These are phyloP conservation scores for Pelmatolapia mariae DNA, from an alignment of 2,113 vertebrate genomes.

Conservation along the genomic window DNA sequence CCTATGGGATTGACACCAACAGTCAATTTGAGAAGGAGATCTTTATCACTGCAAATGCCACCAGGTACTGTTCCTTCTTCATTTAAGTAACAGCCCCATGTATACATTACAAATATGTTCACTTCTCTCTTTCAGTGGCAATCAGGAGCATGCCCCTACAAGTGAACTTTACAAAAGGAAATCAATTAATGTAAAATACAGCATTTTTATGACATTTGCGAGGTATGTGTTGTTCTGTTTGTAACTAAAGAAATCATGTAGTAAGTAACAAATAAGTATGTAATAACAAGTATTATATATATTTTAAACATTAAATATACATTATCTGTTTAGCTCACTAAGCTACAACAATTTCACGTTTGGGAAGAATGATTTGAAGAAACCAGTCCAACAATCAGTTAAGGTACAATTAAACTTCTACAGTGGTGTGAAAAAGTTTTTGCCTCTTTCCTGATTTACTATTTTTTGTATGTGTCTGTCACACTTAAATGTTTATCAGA, in stretches of 20 bases:
- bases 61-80: neutral
- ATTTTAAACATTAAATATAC: neutral
- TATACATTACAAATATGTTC: neutral
- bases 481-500: neutral
- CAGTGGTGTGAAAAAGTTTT: neutral
- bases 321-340: neutral
- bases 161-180: slow-evolving; percentile 28
- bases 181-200: slow-evolving; percentile 65
- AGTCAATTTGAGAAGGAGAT: neutral
- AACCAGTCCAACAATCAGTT: slow-evolving; percentile 60
- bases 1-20: neutral
- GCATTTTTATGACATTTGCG: slow-evolving; percentile 58
- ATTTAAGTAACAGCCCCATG: neutral
- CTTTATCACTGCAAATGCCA: neutral
- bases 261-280: neutral
- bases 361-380: slow-evolving; percentile 47
- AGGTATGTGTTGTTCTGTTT: slow-evolving; percentile 49
- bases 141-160: neutral
- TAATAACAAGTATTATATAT: neutral
- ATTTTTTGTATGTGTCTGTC: neutral
- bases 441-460: neutral
- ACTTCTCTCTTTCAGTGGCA: neutral
- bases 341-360: slow-evolving; percentile 72
- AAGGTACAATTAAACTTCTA: slow-evolving; percentile 40
- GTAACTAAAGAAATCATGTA: neutral